A percentile compares a stretch with the other conserved stretches of the same genome.
Evolutionary conservation across 1,140 invertebrate genomes (phyloP).

Genomic region (Camponotus vicinus): DNA sequence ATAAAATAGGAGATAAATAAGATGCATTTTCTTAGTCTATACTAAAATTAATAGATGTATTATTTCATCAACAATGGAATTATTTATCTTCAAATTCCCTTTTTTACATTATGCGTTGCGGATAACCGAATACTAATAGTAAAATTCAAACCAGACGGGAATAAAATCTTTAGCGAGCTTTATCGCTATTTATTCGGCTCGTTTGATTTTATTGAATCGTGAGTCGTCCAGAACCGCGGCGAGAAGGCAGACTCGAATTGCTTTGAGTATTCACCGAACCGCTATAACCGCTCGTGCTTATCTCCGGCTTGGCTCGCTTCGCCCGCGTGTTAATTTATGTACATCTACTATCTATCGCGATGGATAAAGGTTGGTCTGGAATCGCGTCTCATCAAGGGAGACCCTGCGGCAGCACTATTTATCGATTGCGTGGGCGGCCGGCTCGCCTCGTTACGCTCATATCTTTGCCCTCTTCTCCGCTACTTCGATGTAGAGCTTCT

Average conservation of each 20-base stretch:
- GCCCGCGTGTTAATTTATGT: slow-evolving; percentile 67
- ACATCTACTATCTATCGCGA: slow-evolving; percentile 66
- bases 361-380: slow-evolving; percentile 57
- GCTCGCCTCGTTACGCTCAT: slow-evolving; percentile 25
- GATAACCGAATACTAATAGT: background rate
- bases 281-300: slow-evolving; percentile 62
- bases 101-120: background rate
- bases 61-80: background rate
- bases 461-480: slow-evolving; percentile 7
- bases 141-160: background rate
- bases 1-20: background rate
- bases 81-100: background rate
- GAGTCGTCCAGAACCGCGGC: slow-evolving; percentile 1
- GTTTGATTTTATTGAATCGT: slow-evolving; percentile 70
- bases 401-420: slow-evolving; percentile 45
- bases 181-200: slow-evolving; percentile 73
- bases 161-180: slow-evolving; percentile 52
- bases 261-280: slow-evolving; percentile 41
- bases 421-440: slow-evolving; percentile 66
- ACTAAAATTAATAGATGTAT: background rate
- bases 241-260: slow-evolving; percentile 35
- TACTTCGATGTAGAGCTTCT: background rate
- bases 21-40: background rate
- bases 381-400: slow-evolving; percentile 65
- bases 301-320: slow-evolving; percentile 22